Evolutionary conservation across 2,797 vertebrate species (phyloP), one percentile per base, ranked within the genome.

Genomic region (Tolypeutes matacus): DNA sequence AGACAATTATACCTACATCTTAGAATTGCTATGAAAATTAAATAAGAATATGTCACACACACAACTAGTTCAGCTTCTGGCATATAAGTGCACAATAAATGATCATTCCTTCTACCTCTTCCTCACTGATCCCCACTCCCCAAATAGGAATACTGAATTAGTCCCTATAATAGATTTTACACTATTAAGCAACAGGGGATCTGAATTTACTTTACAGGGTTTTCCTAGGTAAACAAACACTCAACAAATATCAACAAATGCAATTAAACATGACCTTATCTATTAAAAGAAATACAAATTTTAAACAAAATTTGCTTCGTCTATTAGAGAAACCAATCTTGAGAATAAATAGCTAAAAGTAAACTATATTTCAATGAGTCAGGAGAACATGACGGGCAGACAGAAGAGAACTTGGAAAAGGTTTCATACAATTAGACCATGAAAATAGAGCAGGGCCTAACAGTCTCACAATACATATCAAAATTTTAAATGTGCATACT

Each of bases 401-500:
- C 1, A 15, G 53, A 85, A 14, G 58, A 80, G 29, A 82, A 12
- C 56, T 65, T 49, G 27, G n/a, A 17, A 73, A 81, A 72, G 17
- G 31, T 67, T 82, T 72, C 70, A 36, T 1, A n/a, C 36, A 81
- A n/a, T 39, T 2, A 73, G 34, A 65, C 39, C 42, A 36, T 17
- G 15, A 72, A 2, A 4, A 56, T 1, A n/a, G n/a, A 80, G 17
- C 23, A 34, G 73, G 31, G 53, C 62, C n/a, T 62, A 89, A 62
- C 23, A 77, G 70, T 76, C 46, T 85, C 11, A 4, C 18, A 64
- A 25, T 25, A 60, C n/a, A 34, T 34, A 12, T 25, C 17, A 58
- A 88, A 93, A 85, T 76, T 62, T 92, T 85, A 93, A 95, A 92
- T 53, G 39, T 51, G 49, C n/a, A 76, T 34, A 36, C 34, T 78